phyloP scores from a whole-genome alignment of 2,888 invertebrate genomes.

The Leucozona laternaria region DNA sequence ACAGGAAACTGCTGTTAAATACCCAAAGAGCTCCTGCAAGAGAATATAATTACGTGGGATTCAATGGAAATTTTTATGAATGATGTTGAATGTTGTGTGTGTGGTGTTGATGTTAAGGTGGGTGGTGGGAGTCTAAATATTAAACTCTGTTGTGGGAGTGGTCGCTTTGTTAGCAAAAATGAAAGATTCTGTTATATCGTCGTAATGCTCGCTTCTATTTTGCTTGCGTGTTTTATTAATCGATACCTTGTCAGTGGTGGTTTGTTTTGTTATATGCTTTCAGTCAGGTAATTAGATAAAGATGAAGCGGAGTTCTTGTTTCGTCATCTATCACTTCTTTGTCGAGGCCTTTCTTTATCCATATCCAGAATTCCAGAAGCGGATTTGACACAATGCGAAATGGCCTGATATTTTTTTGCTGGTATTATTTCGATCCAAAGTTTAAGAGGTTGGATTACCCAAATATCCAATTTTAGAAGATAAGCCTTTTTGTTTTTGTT shows the following conservation, averaged over 20 bases:
- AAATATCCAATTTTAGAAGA: too few relatives aligned
- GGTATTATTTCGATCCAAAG: too few relatives aligned
- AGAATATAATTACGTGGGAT: neutral
- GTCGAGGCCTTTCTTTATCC: neutral
- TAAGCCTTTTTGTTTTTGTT: too few relatives aligned
- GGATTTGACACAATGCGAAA: neutral
- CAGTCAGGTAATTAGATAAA: conserved; percentile 24
- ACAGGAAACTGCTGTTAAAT: conserved; percentile 15
- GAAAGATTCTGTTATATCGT: neutral
- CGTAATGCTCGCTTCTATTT: neutral
- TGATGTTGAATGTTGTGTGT: too few relatives aligned
- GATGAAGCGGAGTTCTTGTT: conserved; percentile 27
- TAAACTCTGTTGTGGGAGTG: neutral
- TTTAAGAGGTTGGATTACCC: too few relatives aligned
- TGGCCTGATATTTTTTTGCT: too few relatives aligned
- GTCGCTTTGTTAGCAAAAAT: neutral
- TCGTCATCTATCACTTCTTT: conserved; percentile 2
- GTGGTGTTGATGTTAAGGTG: neutral
- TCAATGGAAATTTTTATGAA: conserved; percentile 46
- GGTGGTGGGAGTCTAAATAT: neutral
- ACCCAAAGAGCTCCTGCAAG: neutral
- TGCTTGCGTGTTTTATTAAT: conserved; percentile 37
- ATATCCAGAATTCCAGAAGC: too few relatives aligned
- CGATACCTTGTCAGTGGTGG: conserved; percentile 48
- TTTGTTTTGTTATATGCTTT: neutral